Base-by-base conservation (phyloP, 2,797 vertebrate genomes). In the Anomalospiza imberbis region DNA sequence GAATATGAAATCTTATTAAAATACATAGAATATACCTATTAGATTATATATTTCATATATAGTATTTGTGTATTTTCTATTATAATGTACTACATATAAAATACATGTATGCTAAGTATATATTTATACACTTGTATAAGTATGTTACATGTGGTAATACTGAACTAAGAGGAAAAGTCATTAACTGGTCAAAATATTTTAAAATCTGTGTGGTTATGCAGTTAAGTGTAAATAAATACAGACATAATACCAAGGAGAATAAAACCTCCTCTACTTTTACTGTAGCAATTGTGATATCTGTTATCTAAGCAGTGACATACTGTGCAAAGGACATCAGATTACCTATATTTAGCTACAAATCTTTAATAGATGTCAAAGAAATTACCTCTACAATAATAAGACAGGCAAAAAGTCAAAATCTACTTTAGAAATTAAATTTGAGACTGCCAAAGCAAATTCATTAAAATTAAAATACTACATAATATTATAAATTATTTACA, bases 251-350 rank as follows among this genome's bases (percentile, higher is more conserved):
- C 17, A 60, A 80, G 14, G 45, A 81, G 34, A 77, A 48, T 18
- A 44, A 83, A 76, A 60, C 2, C 11, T 71, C 8, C 6, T 60
- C 13, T 84, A 38, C 5, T 44, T 73, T 45, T 5, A 44, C 7
- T 4, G 24, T 7, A 65, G n/a, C 20, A 71, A 60, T 38, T 2
- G 0, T 28, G 28, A 68, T 13, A 67, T 29, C 2, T 16, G 5
- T 53, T 63, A 45, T 34, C 29, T 29, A 54, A 34, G 6, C 13
- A 88, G 13, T 53, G 34, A 40, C 6, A 42, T 21, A 21, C 6
- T 26, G n/a, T 19, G 65, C 5, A 63, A 48, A 61, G 10, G 26
- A 28, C 20, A 53, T 31, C 19, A 45, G 22, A 58, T 61, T 44
- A 51, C 29, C 19, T 55, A 25, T 50, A 55, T 45, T 45, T 24